A percentile compares a stretch with the other conserved stretches of the same genome.
phyloP scores from a whole-genome alignment of 2,888 invertebrate species.

The Hemicrepidius hirtus region DNA sequence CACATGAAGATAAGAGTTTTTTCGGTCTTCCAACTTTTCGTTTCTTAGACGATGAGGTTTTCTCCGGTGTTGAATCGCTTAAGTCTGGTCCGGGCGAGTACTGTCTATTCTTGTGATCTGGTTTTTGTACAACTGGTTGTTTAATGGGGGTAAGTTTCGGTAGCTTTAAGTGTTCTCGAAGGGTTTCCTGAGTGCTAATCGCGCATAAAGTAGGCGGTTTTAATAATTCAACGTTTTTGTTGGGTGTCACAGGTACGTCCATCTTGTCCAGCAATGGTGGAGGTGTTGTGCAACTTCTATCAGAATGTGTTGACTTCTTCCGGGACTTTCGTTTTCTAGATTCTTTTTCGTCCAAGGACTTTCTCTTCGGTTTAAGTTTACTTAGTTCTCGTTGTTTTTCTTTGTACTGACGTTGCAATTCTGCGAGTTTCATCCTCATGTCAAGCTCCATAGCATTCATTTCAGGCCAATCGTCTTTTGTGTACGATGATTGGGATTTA shows the following conservation, averaged over 20 bases:
- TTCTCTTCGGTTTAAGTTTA: constrained; percentile 76
- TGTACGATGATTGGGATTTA: constrained; percentile 64
- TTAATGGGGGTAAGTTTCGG: constrained; percentile 39
- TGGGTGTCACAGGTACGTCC: constrained; percentile 61
- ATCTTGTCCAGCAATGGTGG: constrained; percentile 68
- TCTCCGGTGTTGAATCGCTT: constrained; percentile 62
- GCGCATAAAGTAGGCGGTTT: constrained; percentile 71
- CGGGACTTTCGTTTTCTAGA: constrained; percentile 72
- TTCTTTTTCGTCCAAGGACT: constrained; percentile 56
- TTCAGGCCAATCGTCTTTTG: constrained; percentile 69
- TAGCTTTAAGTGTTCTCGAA: constrained; percentile 49
- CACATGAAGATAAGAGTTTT: constrained; percentile 77
- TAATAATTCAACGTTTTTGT: constrained; percentile 64
- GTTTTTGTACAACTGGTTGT: constrained; percentile 19
- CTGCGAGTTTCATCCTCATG: constrained; percentile 87
- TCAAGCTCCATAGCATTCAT: constrained; percentile 87
- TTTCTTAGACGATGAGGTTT: constrained; percentile 76
- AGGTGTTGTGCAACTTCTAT: constrained; percentile 63
- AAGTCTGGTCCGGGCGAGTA: constrained; percentile 56
- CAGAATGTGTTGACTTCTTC: constrained; percentile 70
- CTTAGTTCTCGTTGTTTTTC: constrained; percentile 90
- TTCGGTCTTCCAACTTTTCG: constrained; percentile 89
- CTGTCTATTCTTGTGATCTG: constrained; percentile 41
- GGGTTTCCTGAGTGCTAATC: constrained; percentile 47
- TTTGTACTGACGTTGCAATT: constrained; percentile 86